Percentiles rank a stretch among this genome's conserved stretches.
These are phyloP conservation scores for Troides aeacus DNA, from an alignment of 2,888 invertebrate species.

Conservation along the genomic window DNA sequence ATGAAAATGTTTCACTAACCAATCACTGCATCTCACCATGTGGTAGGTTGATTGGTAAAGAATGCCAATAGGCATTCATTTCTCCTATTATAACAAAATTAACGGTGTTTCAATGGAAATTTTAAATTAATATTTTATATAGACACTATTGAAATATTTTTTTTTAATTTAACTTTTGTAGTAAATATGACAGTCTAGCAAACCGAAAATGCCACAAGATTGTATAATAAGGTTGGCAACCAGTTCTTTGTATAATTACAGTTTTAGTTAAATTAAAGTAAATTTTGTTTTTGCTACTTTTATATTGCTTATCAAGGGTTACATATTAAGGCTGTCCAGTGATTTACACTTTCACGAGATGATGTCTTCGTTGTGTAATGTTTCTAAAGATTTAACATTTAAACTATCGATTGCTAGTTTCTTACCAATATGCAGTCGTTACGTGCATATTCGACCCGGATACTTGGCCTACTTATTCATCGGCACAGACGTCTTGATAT, in stretches of 20 bases:
- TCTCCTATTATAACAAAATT: too few species aligned
- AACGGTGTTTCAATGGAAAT: too few species aligned
- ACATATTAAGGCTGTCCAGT: constrained; percentile 30
- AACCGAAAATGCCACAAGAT: too few species aligned
- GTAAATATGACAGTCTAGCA: background rate
- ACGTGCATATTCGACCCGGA: constrained; percentile 42
- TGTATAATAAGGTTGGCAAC: too few species aligned
- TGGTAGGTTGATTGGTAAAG: too few species aligned
- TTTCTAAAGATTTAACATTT: constrained; percentile 43
- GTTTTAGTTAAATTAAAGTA: background rate
- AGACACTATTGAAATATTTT: too few species aligned
- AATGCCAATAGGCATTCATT: too few species aligned
- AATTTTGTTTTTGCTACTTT: background rate
- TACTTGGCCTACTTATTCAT: constrained; percentile 38
- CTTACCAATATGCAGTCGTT: constrained; percentile 43
- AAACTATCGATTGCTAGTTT: constrained; percentile 42
- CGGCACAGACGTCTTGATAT: constrained; percentile 23
- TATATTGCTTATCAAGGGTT: background rate
- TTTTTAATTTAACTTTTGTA: background rate
- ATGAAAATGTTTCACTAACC: too few species aligned
- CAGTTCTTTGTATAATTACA: background rate
- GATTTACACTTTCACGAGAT: constrained; percentile 40
- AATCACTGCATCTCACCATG: too few species aligned
- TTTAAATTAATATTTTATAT: too few species aligned
- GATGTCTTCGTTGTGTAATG: constrained; percentile 39